These are phyloP conservation scores for Ceyx margarethae DNA, from an alignment of 2,113 vertebrate genomes.

Conservation along the genomic window DNA sequence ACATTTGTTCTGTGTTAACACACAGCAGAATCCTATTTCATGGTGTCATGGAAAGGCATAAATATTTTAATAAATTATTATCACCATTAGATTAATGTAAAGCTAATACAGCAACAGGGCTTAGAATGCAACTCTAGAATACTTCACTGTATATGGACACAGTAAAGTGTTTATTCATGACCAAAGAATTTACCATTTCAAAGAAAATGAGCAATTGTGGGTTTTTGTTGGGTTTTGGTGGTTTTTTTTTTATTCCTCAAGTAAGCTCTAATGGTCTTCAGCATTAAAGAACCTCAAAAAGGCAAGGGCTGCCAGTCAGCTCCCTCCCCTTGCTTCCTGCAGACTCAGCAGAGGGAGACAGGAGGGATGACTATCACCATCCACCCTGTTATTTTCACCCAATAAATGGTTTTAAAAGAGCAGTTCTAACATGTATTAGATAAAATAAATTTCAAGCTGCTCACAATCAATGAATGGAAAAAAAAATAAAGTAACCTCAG, in stretches of 20 bases:
- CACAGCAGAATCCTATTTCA: neutral
- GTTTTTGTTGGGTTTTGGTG: too few species aligned
- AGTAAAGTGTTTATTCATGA: neutral
- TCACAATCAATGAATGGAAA: neutral
- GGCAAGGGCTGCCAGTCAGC: neutral
- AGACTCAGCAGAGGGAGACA: neutral
- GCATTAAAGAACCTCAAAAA: neutral
- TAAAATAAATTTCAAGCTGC: neutral
- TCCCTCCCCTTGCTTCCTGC: neutral
- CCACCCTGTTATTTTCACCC: neutral
- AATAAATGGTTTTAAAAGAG: neutral
- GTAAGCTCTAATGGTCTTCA: neutral
- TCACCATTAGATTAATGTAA: neutral
- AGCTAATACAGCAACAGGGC: neutral
- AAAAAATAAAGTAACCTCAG: neutral
- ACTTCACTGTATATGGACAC: neutral
- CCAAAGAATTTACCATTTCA: neutral
- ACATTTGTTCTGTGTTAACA: neutral
- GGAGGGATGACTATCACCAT: neutral
- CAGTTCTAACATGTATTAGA: neutral
- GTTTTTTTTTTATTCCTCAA: neutral
- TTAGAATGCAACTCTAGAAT: neutral
- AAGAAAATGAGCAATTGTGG: neutral
- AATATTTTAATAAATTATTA: neutral
- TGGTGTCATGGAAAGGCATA: neutral